Evolutionary conservation across 1,140 invertebrate species (phyloP), one percentile per base, ranked within the genome.

Genomic region (Drosophila sproati): DNA sequence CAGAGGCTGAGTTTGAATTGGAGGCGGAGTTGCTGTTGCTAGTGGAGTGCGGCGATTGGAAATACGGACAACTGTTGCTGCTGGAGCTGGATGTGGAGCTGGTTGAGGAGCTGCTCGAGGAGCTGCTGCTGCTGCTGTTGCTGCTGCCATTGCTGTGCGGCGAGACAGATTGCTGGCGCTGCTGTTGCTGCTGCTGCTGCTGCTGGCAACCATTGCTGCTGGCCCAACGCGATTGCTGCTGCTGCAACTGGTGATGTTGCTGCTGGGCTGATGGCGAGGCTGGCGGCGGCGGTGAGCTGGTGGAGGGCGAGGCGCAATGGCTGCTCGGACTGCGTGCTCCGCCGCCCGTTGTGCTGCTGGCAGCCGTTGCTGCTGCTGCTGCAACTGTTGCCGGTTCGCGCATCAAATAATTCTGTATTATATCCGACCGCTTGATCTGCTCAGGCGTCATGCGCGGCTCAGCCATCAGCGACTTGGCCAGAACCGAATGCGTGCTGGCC

Each of bases 371-470:
- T 20, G 20, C 20, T 20, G 20, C 20, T 20, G 20, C 39, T 43
- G 76, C 82, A 8, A 66, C 73, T 12, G 91, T 93, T 0, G 93
- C 92, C 66, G 95, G 95, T 5, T 95, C 95, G 39, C 96, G 94
- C 95, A 97, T 97, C 91, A 98, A 96, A 90, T 97, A 97, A 91
- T 96, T 97, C 92, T 97, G 96, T 80, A 98, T 97, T 70, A 98
- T 96, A 89, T 98, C 97, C 39, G 96, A 96, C 78, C 96, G 95
- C 93, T 98, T 97, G 91, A 97, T 94, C 93, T 98, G 97, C 92
- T 98, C 97, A 32, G 96, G 96, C 4, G 96, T 97, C 96, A 98
- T 96, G 45, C 96, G 94, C 0, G 97, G 97, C 1, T 96, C 96
- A 87, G 98, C 97, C 96, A 97, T 97, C 55, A 98, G 92, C 8